Conservation (phyloP, 64 coral and sea anemone genomes). For the Orbicella faveolata region DNA sequence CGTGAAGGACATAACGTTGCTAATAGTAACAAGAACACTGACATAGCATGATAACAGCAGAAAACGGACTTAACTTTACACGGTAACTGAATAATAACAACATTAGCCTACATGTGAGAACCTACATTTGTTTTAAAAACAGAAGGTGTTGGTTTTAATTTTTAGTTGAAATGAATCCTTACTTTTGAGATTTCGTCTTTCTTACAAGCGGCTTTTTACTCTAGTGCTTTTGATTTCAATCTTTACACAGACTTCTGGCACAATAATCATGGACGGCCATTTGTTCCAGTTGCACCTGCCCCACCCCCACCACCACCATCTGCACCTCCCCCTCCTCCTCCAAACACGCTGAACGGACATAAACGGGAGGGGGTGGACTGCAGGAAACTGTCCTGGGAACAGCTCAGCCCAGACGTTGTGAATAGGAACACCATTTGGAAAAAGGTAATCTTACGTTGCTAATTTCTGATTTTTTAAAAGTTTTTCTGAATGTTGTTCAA, state of each 20-base stretch:
- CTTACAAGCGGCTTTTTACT: no score
- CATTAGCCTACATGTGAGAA: no score
- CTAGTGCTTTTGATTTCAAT: neutral
- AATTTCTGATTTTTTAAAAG: neutral
- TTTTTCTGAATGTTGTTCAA: no score
- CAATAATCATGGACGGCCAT: neutral
- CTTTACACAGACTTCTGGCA: neutral
- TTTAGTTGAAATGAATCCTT: no score
- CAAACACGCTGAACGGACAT: slow-evolving; percentile 16
- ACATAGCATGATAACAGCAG: no score
- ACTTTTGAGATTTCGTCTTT: no score
- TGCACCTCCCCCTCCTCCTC: slow-evolving; percentile 26
- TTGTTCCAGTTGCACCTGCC: neutral
- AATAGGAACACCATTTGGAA: slow-evolving; percentile 24
- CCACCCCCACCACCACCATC: slow-evolving; percentile 22
- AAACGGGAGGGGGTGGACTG: slow-evolving; percentile 15
- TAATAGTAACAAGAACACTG: no score
- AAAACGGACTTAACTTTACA: no score
- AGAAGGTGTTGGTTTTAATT: no score
- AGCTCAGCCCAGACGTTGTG: slow-evolving; percentile 25
- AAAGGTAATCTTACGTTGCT: neutral
- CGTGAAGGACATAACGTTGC: no score
- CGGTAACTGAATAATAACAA: no score
- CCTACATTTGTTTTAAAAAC: no score
- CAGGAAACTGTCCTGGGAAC: slow-evolving; percentile 34